Evolutionary conservation across 2,797 vertebrate genomes (phyloP), one percentile per base, ranked within the genome.

Genomic region (Oreochromis grahami): DNA sequence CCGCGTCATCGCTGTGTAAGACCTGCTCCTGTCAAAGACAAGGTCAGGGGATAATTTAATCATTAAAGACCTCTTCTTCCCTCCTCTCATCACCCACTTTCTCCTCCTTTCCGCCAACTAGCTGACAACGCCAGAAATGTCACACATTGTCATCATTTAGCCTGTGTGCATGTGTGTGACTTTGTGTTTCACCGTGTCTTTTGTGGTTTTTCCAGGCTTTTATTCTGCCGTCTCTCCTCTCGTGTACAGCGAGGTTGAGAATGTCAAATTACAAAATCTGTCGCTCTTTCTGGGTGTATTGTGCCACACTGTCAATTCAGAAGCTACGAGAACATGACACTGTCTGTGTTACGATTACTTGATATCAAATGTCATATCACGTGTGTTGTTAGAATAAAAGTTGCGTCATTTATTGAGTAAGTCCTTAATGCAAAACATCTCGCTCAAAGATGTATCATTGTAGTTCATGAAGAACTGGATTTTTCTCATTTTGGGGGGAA

Each of bases 31-130:
- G 95, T 95, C 95, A 95, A 88, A 95, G 90, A 92, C 95, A 95
- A 96, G 96, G 95, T 96, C 96, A 95, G 92, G 93, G 93, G 96
- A 96, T 96, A 96, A 96, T 96, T 96, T 96, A 95, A 96, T 96
- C 95, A 96, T 96, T 96, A 96, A 95, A 95, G 93, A 94, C 93
- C 91, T 93, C 87, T 89, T 91, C 92, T 82, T 89, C 83, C 91
- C 80, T 86, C 81, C 77, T 58, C 85, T 83, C 85, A 24, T 82
- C 86, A 82, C 78, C 63, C 83, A 21, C 76, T 89, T 79, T 85
- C 70, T 79, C 89, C 77, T 89, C 83, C 34, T 87, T 80, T 79
- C 87, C 86, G 77, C 82, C 81, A 89, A 90, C 86, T 85, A 81
- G 92, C 94, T 94, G 95, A 96, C 94, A 91, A 91, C 43, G 78